Evolutionary conservation across 1,140 invertebrate genomes (phyloP), one percentile per base, ranked within the genome.

Genomic region (Probaryconus sp.): DNA sequence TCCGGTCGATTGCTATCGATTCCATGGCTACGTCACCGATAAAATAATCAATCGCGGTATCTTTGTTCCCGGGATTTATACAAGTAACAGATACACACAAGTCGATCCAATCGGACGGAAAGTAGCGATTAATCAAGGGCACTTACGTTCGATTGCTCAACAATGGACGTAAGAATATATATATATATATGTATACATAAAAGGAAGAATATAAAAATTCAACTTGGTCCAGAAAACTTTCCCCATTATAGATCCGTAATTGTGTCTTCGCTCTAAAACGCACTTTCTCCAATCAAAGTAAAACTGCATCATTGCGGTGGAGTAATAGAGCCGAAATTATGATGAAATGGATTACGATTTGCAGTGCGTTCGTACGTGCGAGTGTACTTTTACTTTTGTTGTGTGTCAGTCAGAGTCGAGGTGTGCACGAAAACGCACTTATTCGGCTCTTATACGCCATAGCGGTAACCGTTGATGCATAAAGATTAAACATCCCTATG

Each of bases 31-130:
- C 24, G 26, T 24, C 16, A 14, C 1, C 17, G 30, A 60, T 58
- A 68, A 58, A 51, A 68, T 45, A 51, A 68, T 43, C 24, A 51
- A 60, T 42, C 9, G 64, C 40, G 40, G 53, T 51, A 37, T 40
- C 47, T 68, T 68, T 68, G 64, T 68, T 60, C 28, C 37, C 24
- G 2, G 40, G 30, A 64, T 64, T 24, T 40, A 38, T 42, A 35
- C 30, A 28, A 9, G 28, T 45, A 35, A 16, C 18, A 7, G n/a
- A n/a, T n/a, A n/a, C 37, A 16, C 17, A 13, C 28, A 18, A 7
- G 33, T 31, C 18, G 40, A 43, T 33, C 20, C 51, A 55, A 14
- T 24, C 26, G 4, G 4, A 2, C 60, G 43, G 37, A 51, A 51
- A 63, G 38, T 38, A 16, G 3, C 28, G 6, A 53, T 33, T 40